Evolutionary conservation across 2,113 vertebrate genomes (phyloP), one percentile per base, ranked within the genome.

Genomic region (Nestor notabilis): DNA sequence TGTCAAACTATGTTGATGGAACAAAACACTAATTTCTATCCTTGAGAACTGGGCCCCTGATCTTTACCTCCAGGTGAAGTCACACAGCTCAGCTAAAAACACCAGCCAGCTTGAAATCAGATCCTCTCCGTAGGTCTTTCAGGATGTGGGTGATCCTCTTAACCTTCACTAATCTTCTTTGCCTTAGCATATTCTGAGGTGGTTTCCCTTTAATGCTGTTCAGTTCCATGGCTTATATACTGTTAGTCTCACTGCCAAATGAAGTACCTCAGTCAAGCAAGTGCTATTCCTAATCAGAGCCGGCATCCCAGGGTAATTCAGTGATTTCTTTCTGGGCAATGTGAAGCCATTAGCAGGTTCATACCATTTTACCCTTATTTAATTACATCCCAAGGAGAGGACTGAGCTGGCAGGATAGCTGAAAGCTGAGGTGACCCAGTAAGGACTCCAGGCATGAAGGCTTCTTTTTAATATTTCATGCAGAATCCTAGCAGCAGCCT

Each of bases 251-350:
- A 21, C 58, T 93, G 97, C 79, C 86, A 89, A 72, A 77, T 72
- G 95, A 96, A 96, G 90, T 3, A 39, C 77, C 83, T 96, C 94
- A 89, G n/a, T 91, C 95, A 83, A 94, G 90, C 64, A 90, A 74
- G 80, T 81, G 92, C 88, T 97, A 27, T 82, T 95, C 89, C 94
- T 90, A 61, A 94, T 87, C 97, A 96, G 89, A 83, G 64, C 95
- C 83, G 92, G 77, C 56, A 43, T 89, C 93, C 89, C 88, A 68
- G 81, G 76, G 69, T 75, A 85, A 86, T 64, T 75, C 93, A 90
- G 74, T 49, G 72, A 92, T 89, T 95, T 94, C 56, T 93, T 66
- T 60, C 61, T 58, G 80, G 94, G 89, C 60, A 21, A 7, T 10
- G 43, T 2, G n/a, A 74, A 93, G 66, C 75, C 39, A 92, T 93